These are phyloP conservation scores for Otolemur crassicaudatus DNA, from an alignment of 2,797 vertebrate genomes.

Conservation along the genomic window DNA sequence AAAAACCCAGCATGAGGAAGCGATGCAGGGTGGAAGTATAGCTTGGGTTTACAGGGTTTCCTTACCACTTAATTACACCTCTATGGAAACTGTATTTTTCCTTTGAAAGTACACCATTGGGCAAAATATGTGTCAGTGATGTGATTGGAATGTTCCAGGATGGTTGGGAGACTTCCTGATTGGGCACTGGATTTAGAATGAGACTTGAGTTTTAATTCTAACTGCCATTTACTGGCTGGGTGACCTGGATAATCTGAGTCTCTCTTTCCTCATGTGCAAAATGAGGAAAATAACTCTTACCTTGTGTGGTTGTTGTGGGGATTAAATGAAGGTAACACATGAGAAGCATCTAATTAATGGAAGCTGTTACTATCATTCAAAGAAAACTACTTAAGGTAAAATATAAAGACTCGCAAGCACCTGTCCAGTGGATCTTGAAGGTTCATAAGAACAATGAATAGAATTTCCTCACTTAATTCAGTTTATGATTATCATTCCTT, in stretches of 20 bases:
- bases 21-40: neutral
- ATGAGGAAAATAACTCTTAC: neutral
- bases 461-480: slow-evolving; percentile 17
- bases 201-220: slow-evolving; percentile 22
- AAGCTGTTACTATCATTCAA: neutral
- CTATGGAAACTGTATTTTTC: neutral
- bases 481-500: neutral
- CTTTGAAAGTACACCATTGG: slow-evolving; percentile 41
- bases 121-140: neutral
- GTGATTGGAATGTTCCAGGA: neutral
- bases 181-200: neutral
- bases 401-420: neutral
- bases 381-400: slow-evolving; percentile 24
- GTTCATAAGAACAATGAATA: neutral
- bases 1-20: neutral
- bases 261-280: neutral
- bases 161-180: neutral
- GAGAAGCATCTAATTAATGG: neutral
- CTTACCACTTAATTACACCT: slow-evolving; percentile 23
- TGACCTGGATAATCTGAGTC: slow-evolving; percentile 42
- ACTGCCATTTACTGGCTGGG: neutral
- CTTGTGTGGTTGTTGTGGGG: neutral
- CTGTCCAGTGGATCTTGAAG: neutral
- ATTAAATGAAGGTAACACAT: slow-evolving; percentile 12
- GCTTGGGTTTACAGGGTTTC: neutral